Evolutionary conservation across 2,113 vertebrate species (phyloP).

Genomic region (Empidonax traillii): DNA sequence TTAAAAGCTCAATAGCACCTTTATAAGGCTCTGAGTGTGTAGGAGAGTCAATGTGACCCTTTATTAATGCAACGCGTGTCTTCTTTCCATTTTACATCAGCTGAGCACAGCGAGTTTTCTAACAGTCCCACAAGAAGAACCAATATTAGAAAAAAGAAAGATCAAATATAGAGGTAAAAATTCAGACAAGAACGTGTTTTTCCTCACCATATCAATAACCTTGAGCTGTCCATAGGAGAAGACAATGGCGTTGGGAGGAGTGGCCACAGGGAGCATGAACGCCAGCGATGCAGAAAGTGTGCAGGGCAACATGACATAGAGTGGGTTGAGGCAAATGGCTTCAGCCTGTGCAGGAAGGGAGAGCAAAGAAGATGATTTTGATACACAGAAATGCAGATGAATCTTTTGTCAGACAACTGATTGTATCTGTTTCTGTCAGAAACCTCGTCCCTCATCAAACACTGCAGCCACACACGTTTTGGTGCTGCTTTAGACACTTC

Average conservation of each 20-base stretch:
- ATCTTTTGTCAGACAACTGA: background rate
- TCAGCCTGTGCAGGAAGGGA: constrained; percentile 72
- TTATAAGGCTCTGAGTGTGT: background rate
- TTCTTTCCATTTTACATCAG: background rate
- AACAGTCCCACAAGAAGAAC: background rate
- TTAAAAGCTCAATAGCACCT: background rate
- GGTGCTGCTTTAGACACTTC: background rate
- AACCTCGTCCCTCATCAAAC: background rate
- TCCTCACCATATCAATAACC: constrained; percentile 89
- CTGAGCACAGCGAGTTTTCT: background rate
- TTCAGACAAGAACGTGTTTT: background rate
- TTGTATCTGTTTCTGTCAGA: background rate
- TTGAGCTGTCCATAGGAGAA: constrained; percentile 90
- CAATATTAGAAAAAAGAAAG: background rate
- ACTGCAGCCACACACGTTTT: background rate
- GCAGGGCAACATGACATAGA: constrained; percentile 92
- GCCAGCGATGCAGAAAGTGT: constrained; percentile 86
- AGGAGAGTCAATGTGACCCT: background rate
- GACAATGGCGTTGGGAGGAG: constrained; percentile 90
- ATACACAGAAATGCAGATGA: background rate
- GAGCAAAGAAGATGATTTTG: background rate
- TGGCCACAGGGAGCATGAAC: constrained; percentile 96
- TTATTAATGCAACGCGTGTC: background rate
- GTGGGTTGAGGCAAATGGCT: constrained; percentile 84
- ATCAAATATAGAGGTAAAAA: background rate